Evolutionary conservation across 2,888 invertebrate genomes (phyloP), one percentile per base, ranked within the genome.

Genomic region (Venusia cambrica): DNA sequence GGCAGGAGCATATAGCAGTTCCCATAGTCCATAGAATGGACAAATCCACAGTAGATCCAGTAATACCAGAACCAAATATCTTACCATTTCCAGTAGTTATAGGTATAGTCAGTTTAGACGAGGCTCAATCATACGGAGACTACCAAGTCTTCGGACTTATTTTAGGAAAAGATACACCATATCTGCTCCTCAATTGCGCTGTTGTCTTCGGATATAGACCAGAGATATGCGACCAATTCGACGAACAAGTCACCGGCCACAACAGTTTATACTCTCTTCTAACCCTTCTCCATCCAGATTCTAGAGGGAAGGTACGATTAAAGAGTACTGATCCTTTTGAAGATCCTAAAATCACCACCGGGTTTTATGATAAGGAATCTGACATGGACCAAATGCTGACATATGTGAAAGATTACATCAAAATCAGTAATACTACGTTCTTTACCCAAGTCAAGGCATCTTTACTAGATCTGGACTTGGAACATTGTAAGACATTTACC

Each of bases 311-410:
- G 4, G 51, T 94, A 1, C 66, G 74, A 6, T 61, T 94, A 1
- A 70, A 70, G 21, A 88, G 87, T 2, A 45, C 54, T 0, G 68
- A 92, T 54, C 90, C 91, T 0, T 48, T 58, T 1, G 88, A 89
- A 1, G 69, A 79, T 14, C 92, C 92, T 0, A 51, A 84, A 14
- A 88, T 93, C 6, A 73, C 88, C 33, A 74, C 90, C 0, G 90
- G 90, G 34, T 91, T 90, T 53, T 74, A 91, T 8, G 60, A 70
- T 0, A 74, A 89, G 2, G 62, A 74, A 4, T 59, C 75, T 9
- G 92, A 92, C 52, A 44, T 87, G 0, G 58, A 77, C 1, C 71
- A 71, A 1, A 48, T 88, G 17, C 48, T 71, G 1, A 54, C 68
- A 9, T 84, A 71, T 0, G 54, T 89, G 0, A 55, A 65, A 35